phyloP scores from a whole-genome alignment of 2,888 invertebrate species.

The Corythucha ciliata region DNA sequence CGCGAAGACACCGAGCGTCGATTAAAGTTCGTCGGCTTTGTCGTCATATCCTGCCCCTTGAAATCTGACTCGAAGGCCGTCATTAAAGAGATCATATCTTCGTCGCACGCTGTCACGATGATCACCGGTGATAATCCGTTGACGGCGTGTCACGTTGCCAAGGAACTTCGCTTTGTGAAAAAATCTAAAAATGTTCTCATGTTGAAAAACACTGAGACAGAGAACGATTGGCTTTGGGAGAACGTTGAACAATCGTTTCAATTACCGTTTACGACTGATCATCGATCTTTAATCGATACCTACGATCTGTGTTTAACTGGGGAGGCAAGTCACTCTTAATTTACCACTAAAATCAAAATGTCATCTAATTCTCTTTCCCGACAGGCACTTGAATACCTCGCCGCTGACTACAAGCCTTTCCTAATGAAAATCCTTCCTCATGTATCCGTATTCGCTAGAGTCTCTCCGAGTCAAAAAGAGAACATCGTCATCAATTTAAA shows the following conservation, averaged over 20 bases:
- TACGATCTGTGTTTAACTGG: slow-evolving; percentile 95
- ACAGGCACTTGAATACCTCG: slow-evolving; percentile 59
- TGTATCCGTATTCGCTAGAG: slow-evolving; percentile 88
- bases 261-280: slow-evolving; percentile 47
- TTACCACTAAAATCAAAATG: slow-evolving; percentile 3
- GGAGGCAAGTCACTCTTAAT: slow-evolving; percentile 55
- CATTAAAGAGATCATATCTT: slow-evolving; percentile 86
- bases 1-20: slow-evolving; percentile 81
- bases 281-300: slow-evolving; percentile 53
- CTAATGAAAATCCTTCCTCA: slow-evolving; percentile 68
- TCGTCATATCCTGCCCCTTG: slow-evolving; percentile 95
- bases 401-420: slow-evolving; percentile 52
- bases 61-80: slow-evolving; percentile 90
- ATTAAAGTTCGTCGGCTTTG: slow-evolving; percentile 89
- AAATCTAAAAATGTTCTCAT: slow-evolving; percentile 57
- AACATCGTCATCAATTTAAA: slow-evolving; percentile 84
- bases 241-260: slow-evolving; percentile 58
- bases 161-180: slow-evolving; percentile 79
- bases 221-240: slow-evolving; percentile 62
- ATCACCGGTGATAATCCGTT: slow-evolving; percentile 99
- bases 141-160: slow-evolving; percentile 97
- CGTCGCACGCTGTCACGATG: slow-evolving; percentile 93
- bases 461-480: slow-evolving; percentile 98
- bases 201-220: slow-evolving; percentile 42
- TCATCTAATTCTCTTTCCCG: slow-evolving; percentile 30